phyloP scores from a whole-genome alignment of 2,797 vertebrate genomes.

The Antrozous pallidus region DNA sequence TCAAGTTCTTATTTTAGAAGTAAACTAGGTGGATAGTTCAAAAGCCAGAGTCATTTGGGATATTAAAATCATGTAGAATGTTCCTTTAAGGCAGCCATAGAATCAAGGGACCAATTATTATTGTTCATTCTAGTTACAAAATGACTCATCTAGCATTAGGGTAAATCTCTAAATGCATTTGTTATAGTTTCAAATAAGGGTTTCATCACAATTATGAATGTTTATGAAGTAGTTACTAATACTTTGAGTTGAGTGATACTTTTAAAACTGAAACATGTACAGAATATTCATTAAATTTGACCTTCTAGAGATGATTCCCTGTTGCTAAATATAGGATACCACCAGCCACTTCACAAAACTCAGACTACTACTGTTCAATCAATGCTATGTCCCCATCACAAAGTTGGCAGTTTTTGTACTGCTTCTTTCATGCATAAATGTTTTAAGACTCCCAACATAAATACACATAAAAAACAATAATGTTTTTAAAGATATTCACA shows the following conservation, averaged over 20 bases:
- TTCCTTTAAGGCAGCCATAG: neutral
- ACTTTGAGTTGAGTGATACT: neutral
- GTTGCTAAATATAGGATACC: neutral
- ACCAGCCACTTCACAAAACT: neutral
- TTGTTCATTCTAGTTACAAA: neutral
- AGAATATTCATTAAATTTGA: neutral
- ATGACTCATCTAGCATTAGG: neutral
- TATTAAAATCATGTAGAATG: neutral
- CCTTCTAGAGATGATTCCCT: neutral
- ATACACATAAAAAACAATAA: neutral
- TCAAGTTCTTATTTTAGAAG: neutral
- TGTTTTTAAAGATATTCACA: constrained; percentile 14
- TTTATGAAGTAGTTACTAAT: neutral
- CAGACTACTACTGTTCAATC: neutral
- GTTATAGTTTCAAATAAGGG: neutral
- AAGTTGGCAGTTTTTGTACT: neutral
- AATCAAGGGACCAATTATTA: neutral
- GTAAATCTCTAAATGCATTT: neutral
- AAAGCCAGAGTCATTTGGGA: neutral
- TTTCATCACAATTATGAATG: neutral
- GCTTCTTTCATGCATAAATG: neutral
- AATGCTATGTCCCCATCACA: neutral
- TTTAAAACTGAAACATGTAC: neutral
- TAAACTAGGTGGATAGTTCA: neutral
- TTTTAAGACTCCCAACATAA: neutral